These are phyloP conservation scores for Linnaemya vulpina DNA, from an alignment of 2,888 invertebrate genomes.

Conservation along the genomic window DNA sequence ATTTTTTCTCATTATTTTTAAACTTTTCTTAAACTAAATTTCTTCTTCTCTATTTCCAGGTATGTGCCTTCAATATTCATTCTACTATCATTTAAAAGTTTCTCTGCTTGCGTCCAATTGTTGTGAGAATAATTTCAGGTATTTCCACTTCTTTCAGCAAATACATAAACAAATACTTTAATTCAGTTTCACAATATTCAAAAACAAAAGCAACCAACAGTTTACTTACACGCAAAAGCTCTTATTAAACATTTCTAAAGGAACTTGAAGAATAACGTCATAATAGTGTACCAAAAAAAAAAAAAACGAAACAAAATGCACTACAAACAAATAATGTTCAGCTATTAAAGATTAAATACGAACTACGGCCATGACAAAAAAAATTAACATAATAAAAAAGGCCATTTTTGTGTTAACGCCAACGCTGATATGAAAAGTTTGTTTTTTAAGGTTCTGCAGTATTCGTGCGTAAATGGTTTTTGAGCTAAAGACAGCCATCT, in stretches of 20 bases:
- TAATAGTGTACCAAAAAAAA: neutral
- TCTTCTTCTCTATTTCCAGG: neutral
- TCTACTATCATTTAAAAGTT: neutral
- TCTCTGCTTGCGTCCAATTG: neutral
- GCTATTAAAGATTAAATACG: no score
- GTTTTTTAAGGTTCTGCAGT: no score
- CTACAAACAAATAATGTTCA: no score
- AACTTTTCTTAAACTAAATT: neutral
- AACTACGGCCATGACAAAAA: no score
- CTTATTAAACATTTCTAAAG: neutral
- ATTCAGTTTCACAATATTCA: neutral
- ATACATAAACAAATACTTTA: neutral
- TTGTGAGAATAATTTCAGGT: neutral
- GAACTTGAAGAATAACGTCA: neutral
- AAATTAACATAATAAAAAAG: no score
- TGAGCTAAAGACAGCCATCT: no score
- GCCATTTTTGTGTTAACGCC: no score
- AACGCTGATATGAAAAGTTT: no score
- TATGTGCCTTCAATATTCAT: neutral
- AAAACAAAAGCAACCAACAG: neutral
- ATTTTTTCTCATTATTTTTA: neutral
- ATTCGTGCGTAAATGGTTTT: no score
- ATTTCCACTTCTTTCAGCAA: neutral
- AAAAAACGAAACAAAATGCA: no score
- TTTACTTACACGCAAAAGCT: neutral